phyloP scores from a whole-genome alignment of 2,797 vertebrate genomes.

The Pipistrellus kuhlii region DNA sequence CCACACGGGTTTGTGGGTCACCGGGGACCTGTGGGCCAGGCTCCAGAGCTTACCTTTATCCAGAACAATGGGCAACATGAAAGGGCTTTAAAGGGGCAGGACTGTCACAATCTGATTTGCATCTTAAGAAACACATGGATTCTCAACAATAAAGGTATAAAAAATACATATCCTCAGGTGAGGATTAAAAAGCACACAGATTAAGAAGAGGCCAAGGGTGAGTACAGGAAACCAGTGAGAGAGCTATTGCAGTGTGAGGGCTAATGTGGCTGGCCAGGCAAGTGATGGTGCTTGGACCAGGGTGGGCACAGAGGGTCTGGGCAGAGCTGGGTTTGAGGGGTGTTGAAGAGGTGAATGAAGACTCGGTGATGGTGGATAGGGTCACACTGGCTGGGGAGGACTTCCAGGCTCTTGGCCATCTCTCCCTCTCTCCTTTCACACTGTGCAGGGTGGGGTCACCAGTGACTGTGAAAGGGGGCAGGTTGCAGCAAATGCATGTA shows the following conservation, averaged over 20 bases:
- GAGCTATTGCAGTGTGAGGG: background rate
- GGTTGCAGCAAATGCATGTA: background rate
- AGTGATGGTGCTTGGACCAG: background rate
- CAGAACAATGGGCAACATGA: background rate
- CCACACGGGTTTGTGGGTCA: rapidly evolving
- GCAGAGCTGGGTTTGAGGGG: background rate
- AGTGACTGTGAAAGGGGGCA: background rate
- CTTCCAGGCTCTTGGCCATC: background rate
- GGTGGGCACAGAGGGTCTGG: background rate
- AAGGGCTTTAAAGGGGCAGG: background rate
- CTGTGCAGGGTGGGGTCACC: background rate
- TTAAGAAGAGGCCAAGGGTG: background rate
- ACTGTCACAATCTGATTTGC: background rate
- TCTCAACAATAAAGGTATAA: too few relatives aligned
- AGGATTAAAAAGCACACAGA: background rate
- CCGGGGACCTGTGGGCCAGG: background rate
- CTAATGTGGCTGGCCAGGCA: too few relatives aligned
- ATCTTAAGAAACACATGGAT: background rate
- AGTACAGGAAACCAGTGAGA: background rate
- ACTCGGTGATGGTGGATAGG: background rate
- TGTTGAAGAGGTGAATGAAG: background rate
- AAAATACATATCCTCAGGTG: too few relatives aligned
- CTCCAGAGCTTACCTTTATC: background rate
- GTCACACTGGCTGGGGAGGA: background rate
- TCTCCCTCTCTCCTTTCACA: background rate